Evolutionary conservation across 1,140 invertebrate species (phyloP), one percentile per base, ranked within the genome.

Genomic region (Euwallacea fornicatus): DNA sequence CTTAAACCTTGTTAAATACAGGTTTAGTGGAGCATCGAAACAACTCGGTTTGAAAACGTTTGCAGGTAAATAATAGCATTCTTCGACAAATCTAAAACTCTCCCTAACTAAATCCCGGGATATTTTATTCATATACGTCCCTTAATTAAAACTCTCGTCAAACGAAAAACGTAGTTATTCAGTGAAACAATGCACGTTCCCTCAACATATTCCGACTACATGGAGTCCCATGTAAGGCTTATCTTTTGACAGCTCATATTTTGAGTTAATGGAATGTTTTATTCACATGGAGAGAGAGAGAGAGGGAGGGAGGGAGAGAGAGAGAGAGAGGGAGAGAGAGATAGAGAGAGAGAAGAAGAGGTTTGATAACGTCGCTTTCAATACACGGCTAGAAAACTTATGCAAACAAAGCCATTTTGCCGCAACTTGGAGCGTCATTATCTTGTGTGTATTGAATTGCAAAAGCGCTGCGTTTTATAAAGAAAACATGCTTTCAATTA

Each of bases 231-330:
- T 68, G 44, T 68, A 60, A 47, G 44, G 66, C 58, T 68, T 72
- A 72, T 72, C 70, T 67, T 58, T 54, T 72, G 70, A 72, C 70
- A 72, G 70, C 56, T 71, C 42, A 65, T 65, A 66, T 54, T 60
- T 55, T 63, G 60, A 66, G 64, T 72, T 54, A 72, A 72, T 72
- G 65, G 44, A 72, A 66, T 67, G 60, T 72, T 66, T 66, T 72
- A 66, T 72, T 66, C 59, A 67, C 59, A 43, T 62, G 58, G 44
- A 56, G 47, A 50, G 61, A 59, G 21, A 13, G 46, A 33, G 21
- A 33, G 21, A 33, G 21, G 4, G 9, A 50, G 16, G 42, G 42
- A 58, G 11, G 9, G n/a, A 13, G 46, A 33, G 21, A 33, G 21
- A 33, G 44, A 56, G 47, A 50, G 61, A 59, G 21, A 13, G 46